Evolutionary conservation across 2,888 invertebrate genomes (phyloP), one percentile per base, ranked within the genome.

Genomic region (Cerastoderma edule): DNA sequence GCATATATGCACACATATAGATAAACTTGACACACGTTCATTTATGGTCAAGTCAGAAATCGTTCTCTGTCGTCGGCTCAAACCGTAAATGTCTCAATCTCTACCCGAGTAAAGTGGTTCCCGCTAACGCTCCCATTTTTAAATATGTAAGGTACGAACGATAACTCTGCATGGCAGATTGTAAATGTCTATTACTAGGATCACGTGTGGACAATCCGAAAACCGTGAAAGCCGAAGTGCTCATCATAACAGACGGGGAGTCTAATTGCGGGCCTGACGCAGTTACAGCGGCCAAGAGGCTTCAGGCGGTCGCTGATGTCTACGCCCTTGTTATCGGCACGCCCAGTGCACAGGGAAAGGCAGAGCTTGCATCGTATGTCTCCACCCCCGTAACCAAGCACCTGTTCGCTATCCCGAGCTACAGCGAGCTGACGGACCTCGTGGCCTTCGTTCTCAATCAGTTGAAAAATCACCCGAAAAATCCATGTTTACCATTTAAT

Each of bases 211-310:
- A 39, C 33, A 39, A 35, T n/a, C 39, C 35, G 13, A 30, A 46
- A 30, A 65, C 13, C 30, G 27, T 48, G 16, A 65, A 65, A 48
- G 48, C 32, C n/a, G 65, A 65, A 65, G 65, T 65, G 22, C 65
- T 65, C 1, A 65, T 65, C 28, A 13, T 65, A 28, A 65, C 65
- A 2, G 65, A 65, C 32, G 65, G 65, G 16, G 28, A 19, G 22
- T 65, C 65, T 2, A 65, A 65, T 30, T 65, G 65, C 32, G 48
- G 65, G 19, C 19, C 30, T 0, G 22, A 65, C 19, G 46, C 48
- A 4, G 22, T n/a, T 6, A 28, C n/a, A n/a, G 65, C 48, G 4
- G 65, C 65, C 1, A 46, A 48, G 30, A 30, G n/a, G n/a, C 65
- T 65, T 0, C 65, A 65, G 30, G 22, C 10, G 5, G 30, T 48